These are phyloP conservation scores for Apogon hyalosoma DNA, from an alignment of 2,797 vertebrate genomes.

Conservation along the genomic window DNA sequence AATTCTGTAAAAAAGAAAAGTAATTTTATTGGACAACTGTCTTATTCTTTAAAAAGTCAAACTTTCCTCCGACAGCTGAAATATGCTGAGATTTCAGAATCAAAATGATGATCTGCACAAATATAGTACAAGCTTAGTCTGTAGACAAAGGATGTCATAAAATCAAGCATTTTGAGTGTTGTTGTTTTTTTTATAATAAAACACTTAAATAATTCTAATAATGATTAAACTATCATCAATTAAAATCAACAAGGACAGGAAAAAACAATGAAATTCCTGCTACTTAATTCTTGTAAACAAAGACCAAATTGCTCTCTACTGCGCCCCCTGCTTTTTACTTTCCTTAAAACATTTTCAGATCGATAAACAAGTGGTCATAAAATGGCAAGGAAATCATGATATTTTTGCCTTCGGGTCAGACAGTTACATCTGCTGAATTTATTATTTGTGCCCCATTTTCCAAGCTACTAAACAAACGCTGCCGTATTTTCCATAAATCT, in stretches of 20 bases:
- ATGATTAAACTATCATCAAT: background rate
- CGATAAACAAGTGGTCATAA: constrained; percentile 72
- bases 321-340: constrained; percentile 81
- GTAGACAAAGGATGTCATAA: constrained; percentile 28
- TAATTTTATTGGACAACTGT: constrained; percentile 5
- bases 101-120: constrained; percentile 64
- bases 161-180: background rate
- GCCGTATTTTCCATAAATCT: fast-evolving
- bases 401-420: constrained; percentile 18
- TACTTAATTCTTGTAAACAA: constrained; percentile 83
- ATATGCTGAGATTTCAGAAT: constrained; percentile 67
- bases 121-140: constrained; percentile 14
- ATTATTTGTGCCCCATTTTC: background rate
- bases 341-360: constrained; percentile 51
- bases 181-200: background rate
- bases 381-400: constrained; percentile 17
- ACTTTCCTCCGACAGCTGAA: background rate
- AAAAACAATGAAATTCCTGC: constrained; percentile 51
- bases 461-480: background rate
- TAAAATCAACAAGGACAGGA: background rate
- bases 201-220: background rate
- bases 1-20: constrained; percentile 78
- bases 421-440: constrained; percentile 19
- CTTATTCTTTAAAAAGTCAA: constrained; percentile 19
- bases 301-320: constrained; percentile 69